Evolutionary conservation across 2,888 invertebrate species (phyloP), one percentile per base, ranked within the genome.

Genomic region (Tanypteryx hageni): DNA sequence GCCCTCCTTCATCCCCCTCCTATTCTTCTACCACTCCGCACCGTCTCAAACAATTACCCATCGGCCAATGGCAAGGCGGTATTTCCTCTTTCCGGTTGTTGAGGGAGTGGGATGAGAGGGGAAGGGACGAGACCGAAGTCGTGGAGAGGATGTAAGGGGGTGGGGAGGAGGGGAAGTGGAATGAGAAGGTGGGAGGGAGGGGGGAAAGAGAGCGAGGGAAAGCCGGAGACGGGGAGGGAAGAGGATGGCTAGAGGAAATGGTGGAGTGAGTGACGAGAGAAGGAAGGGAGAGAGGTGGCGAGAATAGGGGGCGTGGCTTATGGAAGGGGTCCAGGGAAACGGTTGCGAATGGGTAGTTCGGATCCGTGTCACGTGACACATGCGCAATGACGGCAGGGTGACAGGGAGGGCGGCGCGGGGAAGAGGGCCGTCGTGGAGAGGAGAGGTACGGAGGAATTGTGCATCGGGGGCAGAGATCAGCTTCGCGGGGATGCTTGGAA

Each of bases 21-120:
- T 22, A 44, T 44, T 85, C 85, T 82, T 85, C 59, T 61, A 18
- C 83, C 83, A 44, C 83, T 44, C 44, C 83, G 31, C 83, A 31
- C 18, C 56, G 85, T 58, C 85, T 85, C 85, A 61, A 89, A 89
- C 89, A 89, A 89, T 89, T 89, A 89, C 89, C 89, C 89, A n/a
- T 89, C 89, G 89, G n/a, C 89, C 89, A 89, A 89, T 89, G 89
- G 89, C 89, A 68, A 89, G 89, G 64, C 89, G 89, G 61, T 64
- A 64, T 89, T 89, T 89, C 89, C 89, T 89, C 64, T 89, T 64
- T 61, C 89, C 89, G 76, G 76, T 76, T 76, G 76, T 76, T 44
- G 64, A 68, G 61, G 58, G 31, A 61, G 61, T 31, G 11, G 31
- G 44, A 27, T 13, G 27, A 18, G 61, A 22, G 59, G 22, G n/a